Percentiles rank a stretch among this genome's conserved stretches.
Conservation (phyloP, 2,113 vertebrate species). For the Oreochromis niloticus region DNA sequence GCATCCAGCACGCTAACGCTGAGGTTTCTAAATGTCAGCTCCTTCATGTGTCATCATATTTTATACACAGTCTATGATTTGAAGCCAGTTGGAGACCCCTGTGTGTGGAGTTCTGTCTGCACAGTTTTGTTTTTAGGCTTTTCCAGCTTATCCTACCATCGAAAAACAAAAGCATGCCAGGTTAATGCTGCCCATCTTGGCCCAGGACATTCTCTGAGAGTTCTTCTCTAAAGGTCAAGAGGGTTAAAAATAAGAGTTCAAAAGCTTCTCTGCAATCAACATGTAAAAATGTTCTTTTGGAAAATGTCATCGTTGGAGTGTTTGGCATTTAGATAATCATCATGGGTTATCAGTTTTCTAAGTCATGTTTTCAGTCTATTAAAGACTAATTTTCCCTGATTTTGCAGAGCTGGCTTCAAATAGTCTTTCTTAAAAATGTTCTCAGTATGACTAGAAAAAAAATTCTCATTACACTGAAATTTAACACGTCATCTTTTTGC, state of each 20-base stretch:
- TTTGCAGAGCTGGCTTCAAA: background rate
- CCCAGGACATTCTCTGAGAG: accelerated
- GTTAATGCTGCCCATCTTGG: background rate
- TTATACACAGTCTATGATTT: background rate
- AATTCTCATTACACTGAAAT: background rate
- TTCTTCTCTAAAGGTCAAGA: background rate
- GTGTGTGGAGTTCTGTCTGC: background rate
- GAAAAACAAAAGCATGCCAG: background rate
- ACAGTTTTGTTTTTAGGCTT: background rate
- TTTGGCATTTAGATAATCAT: background rate
- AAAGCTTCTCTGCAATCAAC: background rate
- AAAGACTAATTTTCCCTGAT: background rate
- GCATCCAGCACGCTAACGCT: accelerated
- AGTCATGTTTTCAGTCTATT: background rate
- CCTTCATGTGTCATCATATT: background rate
- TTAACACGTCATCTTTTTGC: background rate
- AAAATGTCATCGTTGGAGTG: background rate
- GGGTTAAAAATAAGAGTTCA: background rate
- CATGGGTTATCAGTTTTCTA: background rate
- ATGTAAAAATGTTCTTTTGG: background rate
- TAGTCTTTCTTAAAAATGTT: background rate
- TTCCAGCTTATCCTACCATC: background rate
- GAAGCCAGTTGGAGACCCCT: too few relatives aligned
- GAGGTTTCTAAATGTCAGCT: background rate
- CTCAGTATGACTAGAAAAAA: background rate